Evolutionary conservation across 2,113 vertebrate genomes (phyloP).

Genomic region (Leuciscus idus): DNA sequence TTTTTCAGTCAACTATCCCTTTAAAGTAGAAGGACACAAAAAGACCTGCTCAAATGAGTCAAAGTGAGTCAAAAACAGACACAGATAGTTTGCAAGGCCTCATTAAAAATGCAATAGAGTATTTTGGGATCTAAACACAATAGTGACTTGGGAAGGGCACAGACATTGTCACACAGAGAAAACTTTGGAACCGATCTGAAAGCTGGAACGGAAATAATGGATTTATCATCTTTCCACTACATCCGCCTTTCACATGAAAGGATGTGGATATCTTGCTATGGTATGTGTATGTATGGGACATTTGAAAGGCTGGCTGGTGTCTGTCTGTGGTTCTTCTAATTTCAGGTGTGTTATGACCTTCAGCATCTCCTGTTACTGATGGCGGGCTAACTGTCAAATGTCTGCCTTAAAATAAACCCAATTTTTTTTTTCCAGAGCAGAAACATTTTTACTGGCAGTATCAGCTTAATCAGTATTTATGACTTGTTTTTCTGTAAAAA

Average conservation of each 20-base stretch:
- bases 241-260: not conserved
- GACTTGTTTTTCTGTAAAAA: not conserved
- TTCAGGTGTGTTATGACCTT: conserved; percentile 17
- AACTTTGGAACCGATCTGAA: not conserved
- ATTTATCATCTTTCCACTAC: not conserved
- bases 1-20: not conserved
- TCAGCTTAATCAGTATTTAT: not conserved
- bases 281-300: not conserved
- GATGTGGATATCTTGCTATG: not conserved
- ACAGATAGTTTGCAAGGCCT: conserved; percentile 66
- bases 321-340: not conserved
- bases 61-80: conserved; percentile 66
- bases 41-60: not conserved
- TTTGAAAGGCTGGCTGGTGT: not conserved
- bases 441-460: not conserved
- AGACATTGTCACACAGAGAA: conserved; percentile 63
- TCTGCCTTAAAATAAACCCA: conserved; percentile 22
- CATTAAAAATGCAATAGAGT: conserved; percentile 75
- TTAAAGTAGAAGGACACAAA: conserved; percentile 66
- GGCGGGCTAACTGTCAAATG: not conserved
- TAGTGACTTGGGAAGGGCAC: conserved; percentile 64
- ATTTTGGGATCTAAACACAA: conserved; percentile 73
- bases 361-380: not conserved
- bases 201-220: not conserved
- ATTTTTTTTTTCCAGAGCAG: not conserved